Conservation (phyloP, 2,888 invertebrate genomes). For the Drosophila kokeensis region DNA sequence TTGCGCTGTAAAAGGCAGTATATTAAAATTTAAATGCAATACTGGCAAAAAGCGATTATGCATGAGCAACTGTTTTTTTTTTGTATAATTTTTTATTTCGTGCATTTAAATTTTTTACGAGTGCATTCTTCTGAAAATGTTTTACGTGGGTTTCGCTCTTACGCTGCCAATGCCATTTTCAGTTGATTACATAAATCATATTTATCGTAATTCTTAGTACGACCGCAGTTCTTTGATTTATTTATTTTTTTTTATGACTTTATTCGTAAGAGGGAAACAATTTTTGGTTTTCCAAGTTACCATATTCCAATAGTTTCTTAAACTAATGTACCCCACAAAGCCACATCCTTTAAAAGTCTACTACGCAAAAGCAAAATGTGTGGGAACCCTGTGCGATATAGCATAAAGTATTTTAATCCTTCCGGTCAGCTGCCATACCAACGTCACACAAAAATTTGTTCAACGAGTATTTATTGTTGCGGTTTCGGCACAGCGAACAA, state of each 20-base stretch:
- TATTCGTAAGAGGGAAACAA: not conserved
- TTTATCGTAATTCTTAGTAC: too few species aligned
- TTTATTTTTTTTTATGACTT: not conserved
- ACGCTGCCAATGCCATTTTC: constrained; percentile 4
- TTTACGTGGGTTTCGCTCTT: not conserved
- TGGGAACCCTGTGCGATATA: not conserved
- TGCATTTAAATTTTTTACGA: constrained; percentile 40
- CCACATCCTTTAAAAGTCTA: not conserved
- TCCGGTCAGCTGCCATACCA: constrained; percentile 28
- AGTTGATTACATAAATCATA: not conserved
- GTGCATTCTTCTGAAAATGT: constrained; percentile 7
- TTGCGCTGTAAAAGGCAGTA: constrained; percentile 18
- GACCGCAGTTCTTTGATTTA: not conserved
- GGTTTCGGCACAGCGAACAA: constrained; percentile 24
- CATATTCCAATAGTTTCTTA: not conserved
- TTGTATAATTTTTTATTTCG: constrained; percentile 2
- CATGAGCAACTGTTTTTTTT: constrained; percentile 26
- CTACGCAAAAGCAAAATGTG: not conserved
- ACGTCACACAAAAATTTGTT: constrained; percentile 26
- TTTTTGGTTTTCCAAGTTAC: not conserved
- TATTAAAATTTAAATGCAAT: constrained; percentile 45
- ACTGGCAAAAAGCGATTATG: constrained; percentile 22
- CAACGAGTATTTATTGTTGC: constrained; percentile 37
- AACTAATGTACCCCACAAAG: not conserved
- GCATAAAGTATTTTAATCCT: constrained; percentile 15